phyloP scores from a whole-genome alignment of 2,888 invertebrate species.

The Sinelater perroti region DNA sequence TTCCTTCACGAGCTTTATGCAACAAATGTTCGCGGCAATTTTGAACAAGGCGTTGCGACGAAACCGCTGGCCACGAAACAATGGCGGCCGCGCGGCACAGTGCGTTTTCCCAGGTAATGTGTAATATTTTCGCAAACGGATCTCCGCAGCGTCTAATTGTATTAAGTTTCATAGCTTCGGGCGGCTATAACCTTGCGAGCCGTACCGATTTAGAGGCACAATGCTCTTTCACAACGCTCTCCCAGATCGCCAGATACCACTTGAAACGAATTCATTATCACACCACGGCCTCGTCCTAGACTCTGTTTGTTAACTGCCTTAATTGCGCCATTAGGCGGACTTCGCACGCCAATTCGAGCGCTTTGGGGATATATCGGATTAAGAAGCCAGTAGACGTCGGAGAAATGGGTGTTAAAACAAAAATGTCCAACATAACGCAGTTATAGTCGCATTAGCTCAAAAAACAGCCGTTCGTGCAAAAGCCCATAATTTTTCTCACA shows the following conservation, averaged over 20 bases:
- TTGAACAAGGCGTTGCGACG: conserved; percentile 12
- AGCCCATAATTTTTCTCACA: background rate
- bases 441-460: background rate
- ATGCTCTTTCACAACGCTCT: conserved; percentile 12
- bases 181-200: conserved; percentile 6
- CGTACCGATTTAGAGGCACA: conserved; percentile 9
- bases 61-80: conserved; percentile 12
- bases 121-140: conserved; percentile 19
- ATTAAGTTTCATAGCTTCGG: conserved; percentile 10
- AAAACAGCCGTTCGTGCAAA: background rate
- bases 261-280: conserved; percentile 12
- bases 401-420: too few species aligned
- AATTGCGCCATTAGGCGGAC: background rate
- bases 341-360: conserved; percentile 1
- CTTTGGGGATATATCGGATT: too few species aligned
- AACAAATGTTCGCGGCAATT: conserved; percentile 5
- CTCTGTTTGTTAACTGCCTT: conserved; percentile 3
- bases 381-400: too few species aligned
- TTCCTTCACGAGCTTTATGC: conserved; percentile 6
- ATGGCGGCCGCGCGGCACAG: conserved; percentile 7
- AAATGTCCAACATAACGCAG: too few species aligned
- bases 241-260: conserved; percentile 5
- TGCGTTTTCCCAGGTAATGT: conserved; percentile 17
- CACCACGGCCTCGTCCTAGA: conserved; percentile 16
- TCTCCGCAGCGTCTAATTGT: conserved; percentile 13